Evolutionary conservation across 2,113 vertebrate genomes (phyloP).

Genomic region (Prinia subflava): DNA sequence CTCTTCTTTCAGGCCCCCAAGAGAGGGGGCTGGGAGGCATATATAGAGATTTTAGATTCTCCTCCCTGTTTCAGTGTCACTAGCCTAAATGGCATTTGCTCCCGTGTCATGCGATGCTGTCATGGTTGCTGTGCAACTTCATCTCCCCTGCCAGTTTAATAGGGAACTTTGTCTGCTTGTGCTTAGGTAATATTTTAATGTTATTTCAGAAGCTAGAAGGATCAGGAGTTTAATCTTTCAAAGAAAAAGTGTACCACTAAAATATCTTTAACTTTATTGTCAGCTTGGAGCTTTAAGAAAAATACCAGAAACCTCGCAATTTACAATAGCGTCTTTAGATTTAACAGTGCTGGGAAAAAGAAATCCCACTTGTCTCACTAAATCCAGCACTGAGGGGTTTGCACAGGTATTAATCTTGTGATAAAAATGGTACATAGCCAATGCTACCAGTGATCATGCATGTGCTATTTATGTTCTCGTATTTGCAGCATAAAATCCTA

Average conservation of each 20-base stretch:
- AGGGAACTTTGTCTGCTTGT: background rate
- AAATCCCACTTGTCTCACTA: background rate
- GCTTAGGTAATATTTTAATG: background rate
- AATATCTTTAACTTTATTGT: background rate
- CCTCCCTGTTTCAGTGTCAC: background rate
- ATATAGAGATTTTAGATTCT: background rate
- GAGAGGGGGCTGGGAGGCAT: background rate
- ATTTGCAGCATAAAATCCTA: background rate
- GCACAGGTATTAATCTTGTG: background rate
- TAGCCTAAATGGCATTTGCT: slow-evolving; percentile 31
- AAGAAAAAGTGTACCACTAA: background rate
- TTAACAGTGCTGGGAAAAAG: background rate
- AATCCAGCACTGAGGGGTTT: background rate
- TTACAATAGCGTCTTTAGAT: background rate
- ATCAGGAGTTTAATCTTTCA: background rate
- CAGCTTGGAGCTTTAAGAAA: background rate
- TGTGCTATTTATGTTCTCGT: background rate
- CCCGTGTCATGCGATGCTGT: background rate
- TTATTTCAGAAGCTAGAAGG: background rate
- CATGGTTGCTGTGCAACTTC: slow-evolving; percentile 48
- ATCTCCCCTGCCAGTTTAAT: slow-evolving; percentile 30
- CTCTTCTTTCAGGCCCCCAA: background rate
- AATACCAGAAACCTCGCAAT: background rate
- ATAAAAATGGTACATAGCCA: background rate
- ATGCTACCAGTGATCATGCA: background rate